Conservation (phyloP, 2,797 vertebrate species). For the Sebastes taczanowskii region DNA sequence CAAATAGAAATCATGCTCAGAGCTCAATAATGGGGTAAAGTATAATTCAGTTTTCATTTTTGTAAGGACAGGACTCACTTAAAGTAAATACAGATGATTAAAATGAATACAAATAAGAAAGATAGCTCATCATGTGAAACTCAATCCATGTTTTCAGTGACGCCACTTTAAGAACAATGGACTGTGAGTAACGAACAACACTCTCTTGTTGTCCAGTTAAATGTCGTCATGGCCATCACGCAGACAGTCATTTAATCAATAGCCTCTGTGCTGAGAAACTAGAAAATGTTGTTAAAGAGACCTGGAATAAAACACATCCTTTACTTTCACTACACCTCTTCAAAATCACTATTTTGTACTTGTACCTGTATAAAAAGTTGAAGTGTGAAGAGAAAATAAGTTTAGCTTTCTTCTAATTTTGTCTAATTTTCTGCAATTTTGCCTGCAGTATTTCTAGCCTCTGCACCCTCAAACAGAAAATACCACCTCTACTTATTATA, state of each 20-base stretch:
- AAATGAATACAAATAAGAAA: neutral
- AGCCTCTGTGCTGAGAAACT: neutral
- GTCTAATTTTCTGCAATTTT: neutral
- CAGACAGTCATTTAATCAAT: neutral
- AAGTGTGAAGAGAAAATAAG: neutral
- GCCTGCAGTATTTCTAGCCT: neutral
- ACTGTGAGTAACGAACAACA: neutral
- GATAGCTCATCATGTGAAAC: neutral
- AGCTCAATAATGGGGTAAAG: neutral
- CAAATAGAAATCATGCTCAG: neutral
- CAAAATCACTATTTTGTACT: neutral
- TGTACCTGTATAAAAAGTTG: neutral
- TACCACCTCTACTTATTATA: neutral
- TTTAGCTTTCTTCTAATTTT: neutral
- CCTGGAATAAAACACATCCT: neutral
- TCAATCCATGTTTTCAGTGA: neutral
- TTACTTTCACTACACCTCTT: neutral
- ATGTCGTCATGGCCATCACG: neutral
- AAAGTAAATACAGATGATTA: neutral
- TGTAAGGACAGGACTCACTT: neutral
- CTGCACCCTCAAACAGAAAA: neutral
- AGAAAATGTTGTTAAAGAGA: neutral
- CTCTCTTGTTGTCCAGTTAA: neutral
- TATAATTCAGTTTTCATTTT: neutral
- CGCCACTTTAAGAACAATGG: neutral